These are phyloP conservation scores for Camponotus floridanus DNA, from an alignment of 1,140 invertebrate species.

Conservation along the genomic window DNA sequence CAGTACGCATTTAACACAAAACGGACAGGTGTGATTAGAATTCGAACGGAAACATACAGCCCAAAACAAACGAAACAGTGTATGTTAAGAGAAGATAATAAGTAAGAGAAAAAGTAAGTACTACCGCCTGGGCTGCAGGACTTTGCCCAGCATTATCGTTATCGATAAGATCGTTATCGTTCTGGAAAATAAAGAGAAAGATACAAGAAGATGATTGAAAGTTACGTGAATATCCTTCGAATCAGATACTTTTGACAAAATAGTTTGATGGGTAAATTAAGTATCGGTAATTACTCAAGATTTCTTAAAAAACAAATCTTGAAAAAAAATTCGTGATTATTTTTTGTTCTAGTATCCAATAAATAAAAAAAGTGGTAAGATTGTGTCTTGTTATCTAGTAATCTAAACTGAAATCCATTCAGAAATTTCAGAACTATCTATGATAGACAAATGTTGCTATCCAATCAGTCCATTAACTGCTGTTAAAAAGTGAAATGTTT, in stretches of 20 bases:
- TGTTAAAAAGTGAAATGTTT: not conserved
- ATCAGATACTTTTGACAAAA: slow-evolving; percentile 47
- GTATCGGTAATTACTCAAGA: slow-evolving; percentile 51
- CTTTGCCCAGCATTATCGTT: slow-evolving; percentile 86
- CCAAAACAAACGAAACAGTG: slow-evolving; percentile 55
- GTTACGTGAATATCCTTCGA: slow-evolving; percentile 73
- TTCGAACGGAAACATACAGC: slow-evolving; percentile 60
- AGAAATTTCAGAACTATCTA: slow-evolving; percentile 73
- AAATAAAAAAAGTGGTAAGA: slow-evolving; percentile 66
- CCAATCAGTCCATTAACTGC: slow-evolving; percentile 35
- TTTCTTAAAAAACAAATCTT: not conserved
- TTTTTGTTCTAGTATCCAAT: slow-evolving; percentile 62
- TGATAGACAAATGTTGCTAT: slow-evolving; percentile 29
- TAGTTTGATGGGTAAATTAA: slow-evolving; percentile 55
- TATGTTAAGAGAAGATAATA: slow-evolving; percentile 71
- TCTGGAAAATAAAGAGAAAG: slow-evolving; percentile 86
- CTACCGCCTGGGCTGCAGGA: slow-evolving; percentile 86
- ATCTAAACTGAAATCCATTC: slow-evolving; percentile 75
- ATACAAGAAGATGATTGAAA: slow-evolving; percentile 84
- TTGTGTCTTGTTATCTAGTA: slow-evolving; percentile 61
- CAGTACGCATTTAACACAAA: slow-evolving; percentile 40
- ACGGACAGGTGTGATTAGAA: slow-evolving; percentile 36
- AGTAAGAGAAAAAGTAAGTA: slow-evolving; percentile 85
- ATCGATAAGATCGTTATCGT: slow-evolving; percentile 86
- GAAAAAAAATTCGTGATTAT: slow-evolving; percentile 36